Evolutionary conservation across 1,140 invertebrate species (phyloP).

Genomic region (Megalopta genalis): DNA sequence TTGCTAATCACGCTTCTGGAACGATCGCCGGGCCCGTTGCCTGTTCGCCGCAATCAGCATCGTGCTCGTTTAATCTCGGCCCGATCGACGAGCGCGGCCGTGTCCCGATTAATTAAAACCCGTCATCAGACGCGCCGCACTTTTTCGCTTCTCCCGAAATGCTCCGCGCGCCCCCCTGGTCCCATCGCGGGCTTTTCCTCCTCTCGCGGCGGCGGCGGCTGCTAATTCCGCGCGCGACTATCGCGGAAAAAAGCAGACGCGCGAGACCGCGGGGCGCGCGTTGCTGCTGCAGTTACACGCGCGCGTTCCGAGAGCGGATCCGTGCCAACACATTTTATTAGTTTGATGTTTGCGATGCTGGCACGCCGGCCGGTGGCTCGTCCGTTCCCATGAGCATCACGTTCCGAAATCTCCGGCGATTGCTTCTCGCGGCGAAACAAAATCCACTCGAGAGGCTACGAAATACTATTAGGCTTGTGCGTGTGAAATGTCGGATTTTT

Average conservation of each 20-base stretch:
- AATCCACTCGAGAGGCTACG: slow-evolving; percentile 1
- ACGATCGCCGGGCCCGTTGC: too few species aligned
- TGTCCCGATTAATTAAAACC: slow-evolving; percentile 24
- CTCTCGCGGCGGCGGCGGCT: background rate
- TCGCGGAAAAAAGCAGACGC: slow-evolving; percentile 14
- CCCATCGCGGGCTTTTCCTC: background rate
- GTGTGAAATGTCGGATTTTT: too few species aligned
- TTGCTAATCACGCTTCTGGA: too few species aligned
- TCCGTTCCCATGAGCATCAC: slow-evolving; percentile 32
- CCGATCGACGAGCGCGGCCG: background rate
- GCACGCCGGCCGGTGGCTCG: background rate
- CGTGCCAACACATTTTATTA: slow-evolving; percentile 47
- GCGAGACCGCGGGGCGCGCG: background rate
- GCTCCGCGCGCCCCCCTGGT: background rate
- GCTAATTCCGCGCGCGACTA: slow-evolving; percentile 11
- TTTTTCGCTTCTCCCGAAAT: slow-evolving; percentile 21
- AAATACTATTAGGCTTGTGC: slow-evolving; percentile 28
- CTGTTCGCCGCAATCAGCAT: background rate
- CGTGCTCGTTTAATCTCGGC: too few species aligned
- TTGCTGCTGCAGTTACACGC: slow-evolving; percentile 40
- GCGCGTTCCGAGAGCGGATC: slow-evolving; percentile 9
- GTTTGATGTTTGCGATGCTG: slow-evolving; percentile 39
- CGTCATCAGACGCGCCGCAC: background rate
- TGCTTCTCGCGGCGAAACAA: slow-evolving; percentile 24
- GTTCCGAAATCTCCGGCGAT: slow-evolving; percentile 16